These are phyloP conservation scores for Ischnus inquisitorius DNA, from an alignment of 2,888 invertebrate species.

Conservation along the genomic window DNA sequence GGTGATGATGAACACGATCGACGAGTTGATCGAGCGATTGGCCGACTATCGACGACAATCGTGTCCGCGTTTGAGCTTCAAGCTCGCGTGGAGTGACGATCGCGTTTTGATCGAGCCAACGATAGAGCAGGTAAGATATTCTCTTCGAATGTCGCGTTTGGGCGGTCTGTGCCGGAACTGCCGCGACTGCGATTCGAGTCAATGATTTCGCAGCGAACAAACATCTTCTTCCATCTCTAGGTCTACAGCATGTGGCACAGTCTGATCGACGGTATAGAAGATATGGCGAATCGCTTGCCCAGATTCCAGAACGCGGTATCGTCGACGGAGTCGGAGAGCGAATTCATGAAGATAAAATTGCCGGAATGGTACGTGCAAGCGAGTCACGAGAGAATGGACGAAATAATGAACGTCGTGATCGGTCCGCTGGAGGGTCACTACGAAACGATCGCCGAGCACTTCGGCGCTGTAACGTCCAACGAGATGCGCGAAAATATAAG, in stretches of 20 bases:
- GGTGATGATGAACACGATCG: slow-evolving; percentile 89
- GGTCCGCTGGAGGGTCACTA: slow-evolving; percentile 38
- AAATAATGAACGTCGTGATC: slow-evolving; percentile 18
- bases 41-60: slow-evolving; percentile 86
- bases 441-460: slow-evolving; percentile 65
- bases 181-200: too few species aligned
- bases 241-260: slow-evolving; percentile 88
- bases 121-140: slow-evolving; percentile 78
- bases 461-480: slow-evolving; percentile 73
- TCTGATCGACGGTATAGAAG: slow-evolving; percentile 87
- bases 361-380: slow-evolving; percentile 86
- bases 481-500: slow-evolving; percentile 69
- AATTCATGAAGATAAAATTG: slow-evolving; percentile 87
- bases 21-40: slow-evolving; percentile 87
- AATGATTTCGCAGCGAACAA: too few species aligned
- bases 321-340: slow-evolving; percentile 73
- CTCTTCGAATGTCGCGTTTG: too few species aligned
- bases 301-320: slow-evolving; percentile 83
- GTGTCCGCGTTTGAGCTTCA: slow-evolving; percentile 89
- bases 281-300: slow-evolving; percentile 87
- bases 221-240: too few species aligned
- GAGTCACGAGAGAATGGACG: slow-evolving; percentile 73
- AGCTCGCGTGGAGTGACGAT: slow-evolving; percentile 87
- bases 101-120: slow-evolving; percentile 87
- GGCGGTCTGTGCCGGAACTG: too few species aligned